Percentiles rank a stretch among this genome's conserved stretches.
Evolutionary conservation across 2,797 vertebrate genomes (phyloP).

Genomic region (Hypotaenidia philippensis): DNA sequence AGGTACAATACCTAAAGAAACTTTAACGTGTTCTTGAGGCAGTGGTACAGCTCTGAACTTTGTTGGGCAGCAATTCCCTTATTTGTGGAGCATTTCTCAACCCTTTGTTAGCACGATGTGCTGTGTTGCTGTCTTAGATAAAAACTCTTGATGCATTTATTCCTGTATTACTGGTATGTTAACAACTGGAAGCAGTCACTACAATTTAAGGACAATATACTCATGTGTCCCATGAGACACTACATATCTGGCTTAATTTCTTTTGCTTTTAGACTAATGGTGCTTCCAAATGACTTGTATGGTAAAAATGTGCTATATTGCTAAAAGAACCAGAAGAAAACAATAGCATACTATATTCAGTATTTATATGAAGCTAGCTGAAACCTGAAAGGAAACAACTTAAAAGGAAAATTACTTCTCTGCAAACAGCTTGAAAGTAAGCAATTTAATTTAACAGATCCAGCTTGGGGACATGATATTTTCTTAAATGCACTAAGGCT

Average conservation of each 20-base stretch:
- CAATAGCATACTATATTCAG: constrained; percentile 83
- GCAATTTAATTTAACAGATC: constrained; percentile 25
- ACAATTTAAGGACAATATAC: not conserved
- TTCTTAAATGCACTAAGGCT: not conserved
- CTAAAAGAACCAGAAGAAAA: constrained; percentile 83
- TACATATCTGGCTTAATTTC: not conserved
- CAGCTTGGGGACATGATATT: not conserved
- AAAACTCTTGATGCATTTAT: not conserved
- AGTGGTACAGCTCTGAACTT: not conserved
- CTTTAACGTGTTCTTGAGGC: not conserved
- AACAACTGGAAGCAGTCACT: not conserved
- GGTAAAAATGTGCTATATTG: constrained; percentile 80
- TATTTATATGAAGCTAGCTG: constrained; percentile 84
- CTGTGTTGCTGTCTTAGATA: not conserved
- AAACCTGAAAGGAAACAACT: constrained; percentile 83
- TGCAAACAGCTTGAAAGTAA: constrained; percentile 87
- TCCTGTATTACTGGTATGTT: not conserved
- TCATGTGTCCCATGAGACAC: not conserved
- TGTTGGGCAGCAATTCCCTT: not conserved
- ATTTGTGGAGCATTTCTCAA: not conserved
- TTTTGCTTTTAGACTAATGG: constrained; percentile 77
- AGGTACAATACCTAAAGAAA: not conserved
- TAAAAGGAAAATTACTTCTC: constrained; percentile 83
- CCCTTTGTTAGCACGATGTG: not conserved
- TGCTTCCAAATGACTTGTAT: constrained; percentile 82